Evolutionary conservation across 2,113 vertebrate species (phyloP).

Genomic region (Pterocles burchelli): DNA sequence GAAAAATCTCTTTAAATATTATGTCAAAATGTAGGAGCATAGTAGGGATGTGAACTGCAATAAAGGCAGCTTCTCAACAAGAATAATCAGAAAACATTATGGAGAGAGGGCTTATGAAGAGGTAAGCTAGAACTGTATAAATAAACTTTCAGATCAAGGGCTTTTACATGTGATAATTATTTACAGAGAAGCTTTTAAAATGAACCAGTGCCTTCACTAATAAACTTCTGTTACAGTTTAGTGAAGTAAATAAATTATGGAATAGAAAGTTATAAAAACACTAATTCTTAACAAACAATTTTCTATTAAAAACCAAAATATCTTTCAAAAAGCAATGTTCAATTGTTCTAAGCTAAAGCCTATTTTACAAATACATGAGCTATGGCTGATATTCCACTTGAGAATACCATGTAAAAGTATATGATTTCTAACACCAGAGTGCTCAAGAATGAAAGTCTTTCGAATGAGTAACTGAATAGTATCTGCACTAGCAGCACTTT

Average conservation of each 20-base stretch:
- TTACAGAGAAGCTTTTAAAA: neutral
- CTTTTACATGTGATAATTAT: neutral
- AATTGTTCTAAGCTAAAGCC: neutral
- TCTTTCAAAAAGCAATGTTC: neutral
- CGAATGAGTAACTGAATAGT: neutral
- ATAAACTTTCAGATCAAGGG: neutral
- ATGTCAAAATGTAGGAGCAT: neutral
- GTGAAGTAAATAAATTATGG: neutral
- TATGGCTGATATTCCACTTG: neutral
- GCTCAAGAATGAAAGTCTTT: neutral
- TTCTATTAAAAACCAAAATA: neutral
- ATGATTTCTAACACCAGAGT: neutral
- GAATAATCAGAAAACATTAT: neutral
- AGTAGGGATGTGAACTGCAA: neutral
- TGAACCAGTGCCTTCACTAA: neutral
- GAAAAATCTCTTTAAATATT: neutral
- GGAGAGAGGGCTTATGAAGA: neutral
- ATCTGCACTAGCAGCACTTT: neutral
- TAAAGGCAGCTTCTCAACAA: neutral
- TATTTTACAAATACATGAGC: neutral
- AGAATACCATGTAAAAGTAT: neutral
- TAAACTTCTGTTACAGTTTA: neutral
- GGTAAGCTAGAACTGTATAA: neutral
- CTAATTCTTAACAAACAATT: neutral
- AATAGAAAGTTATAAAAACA: neutral